Evolutionary conservation across 2,797 vertebrate species (phyloP).

Genomic region (Cryptoblepharus egeriae): DNA sequence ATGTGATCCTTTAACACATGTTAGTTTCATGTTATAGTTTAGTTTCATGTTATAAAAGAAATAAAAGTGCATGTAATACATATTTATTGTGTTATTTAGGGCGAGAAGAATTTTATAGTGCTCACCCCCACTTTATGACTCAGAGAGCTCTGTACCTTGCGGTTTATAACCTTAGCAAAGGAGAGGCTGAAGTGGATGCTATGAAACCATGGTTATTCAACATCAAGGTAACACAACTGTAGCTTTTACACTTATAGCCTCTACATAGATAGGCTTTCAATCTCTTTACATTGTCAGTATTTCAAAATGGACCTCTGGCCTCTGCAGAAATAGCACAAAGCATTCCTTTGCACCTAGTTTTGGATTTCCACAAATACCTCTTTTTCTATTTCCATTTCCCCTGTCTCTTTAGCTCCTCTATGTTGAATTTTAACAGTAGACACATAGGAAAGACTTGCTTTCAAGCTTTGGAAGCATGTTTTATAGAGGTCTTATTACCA

Average conservation of each 20-base stretch:
- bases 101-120: slow-evolving; percentile 90
- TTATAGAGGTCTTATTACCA: background rate
- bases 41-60: background rate
- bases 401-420: background rate
- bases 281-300: background rate
- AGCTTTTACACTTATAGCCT: background rate
- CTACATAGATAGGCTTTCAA: background rate
- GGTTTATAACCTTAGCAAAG: slow-evolving; percentile 93
- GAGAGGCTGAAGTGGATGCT: slow-evolving; percentile 86
- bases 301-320: background rate
- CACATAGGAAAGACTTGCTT: background rate
- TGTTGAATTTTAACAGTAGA: too few relatives aligned
- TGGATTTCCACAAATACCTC: background rate
- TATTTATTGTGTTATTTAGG: slow-evolving; percentile 73
- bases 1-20: background rate
- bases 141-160: slow-evolving; percentile 92
- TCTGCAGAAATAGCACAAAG: background rate
- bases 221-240: slow-evolving; percentile 93
- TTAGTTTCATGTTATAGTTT: background rate
- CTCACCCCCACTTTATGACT: slow-evolving; percentile 93
- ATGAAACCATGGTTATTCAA: slow-evolving; percentile 98
- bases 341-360: too few relatives aligned
- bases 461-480: background rate
- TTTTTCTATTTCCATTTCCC: background rate
- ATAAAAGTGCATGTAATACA: too few relatives aligned